A percentile compares a stretch with the other conserved stretches of the same genome.
Conservation (phyloP, 1,140 invertebrate genomes). For the Choristoneura fumiferana region DNA sequence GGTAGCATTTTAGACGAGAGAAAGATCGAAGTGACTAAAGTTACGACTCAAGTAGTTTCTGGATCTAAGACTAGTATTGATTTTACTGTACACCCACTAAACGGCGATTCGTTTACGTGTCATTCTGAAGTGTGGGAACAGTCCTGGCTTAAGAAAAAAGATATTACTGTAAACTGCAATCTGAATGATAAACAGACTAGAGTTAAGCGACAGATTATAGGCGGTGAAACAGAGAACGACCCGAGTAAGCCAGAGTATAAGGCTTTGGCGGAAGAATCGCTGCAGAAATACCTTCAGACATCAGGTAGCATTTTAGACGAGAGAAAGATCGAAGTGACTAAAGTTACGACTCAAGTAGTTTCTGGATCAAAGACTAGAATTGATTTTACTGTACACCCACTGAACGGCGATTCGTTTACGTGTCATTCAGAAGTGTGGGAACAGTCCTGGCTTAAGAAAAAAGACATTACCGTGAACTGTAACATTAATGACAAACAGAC, state of each 20-base stretch:
- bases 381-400: conserved; percentile 29
- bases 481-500: neutral
- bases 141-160: conserved; percentile 32
- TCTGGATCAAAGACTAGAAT: conserved; percentile 31
- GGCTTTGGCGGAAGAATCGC: conserved; percentile 33
- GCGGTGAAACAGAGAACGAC: conserved; percentile 24
- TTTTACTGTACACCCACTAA: conserved; percentile 33
- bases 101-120: conserved; percentile 32
- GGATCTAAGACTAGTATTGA: conserved; percentile 33
- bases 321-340: neutral
- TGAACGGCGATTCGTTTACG: conserved; percentile 22
- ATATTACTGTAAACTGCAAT: conserved; percentile 30
- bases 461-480: conserved; percentile 25
- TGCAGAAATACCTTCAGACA: conserved; percentile 35
- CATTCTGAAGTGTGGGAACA: conserved; percentile 38
- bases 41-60: conserved; percentile 28
- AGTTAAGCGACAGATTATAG: conserved; percentile 22
- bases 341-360: conserved; percentile 28
- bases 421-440: conserved; percentile 80
- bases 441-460: conserved; percentile 72
- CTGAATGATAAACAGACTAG: conserved; percentile 16
- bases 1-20: neutral
- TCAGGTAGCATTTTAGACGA: neutral
- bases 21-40: conserved; percentile 26
- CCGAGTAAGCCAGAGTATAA: conserved; percentile 31